Base-by-base conservation (phyloP, 1,140 invertebrate species). In the Littorina saxatilis region DNA sequence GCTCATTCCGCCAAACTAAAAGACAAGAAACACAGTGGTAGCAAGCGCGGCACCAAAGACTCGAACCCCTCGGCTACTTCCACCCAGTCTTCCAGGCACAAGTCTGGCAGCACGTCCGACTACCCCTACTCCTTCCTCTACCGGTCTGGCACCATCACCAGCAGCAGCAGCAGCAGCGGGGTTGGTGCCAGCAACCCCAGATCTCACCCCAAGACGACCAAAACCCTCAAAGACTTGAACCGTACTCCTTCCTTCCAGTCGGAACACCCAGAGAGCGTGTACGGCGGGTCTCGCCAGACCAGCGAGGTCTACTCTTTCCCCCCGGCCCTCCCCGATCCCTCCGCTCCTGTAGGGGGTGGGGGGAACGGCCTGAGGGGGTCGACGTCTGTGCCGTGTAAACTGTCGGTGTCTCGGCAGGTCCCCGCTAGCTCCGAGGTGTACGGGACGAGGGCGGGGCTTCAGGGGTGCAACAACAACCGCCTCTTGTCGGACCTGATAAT, bases 401-500 rank as follows among this genome's bases (percentile, higher is more conserved):
- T 73, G 29, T 73, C 43, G 3, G 43, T 52, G 50, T 9, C 43
- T 9, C 20, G 73, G 15, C 78, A 66, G 23, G 58, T 32, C 39
- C 66, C 37, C 43, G 27, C 40, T 43, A 37, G 52, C n/a, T 73
- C 66, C 15, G 68, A 61, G 66, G 79, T 58, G 32, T 72, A 80
- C 79, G 79, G 66, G 2, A 61, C 43, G 20, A 47, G 52, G 32
- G 70, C 39, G 2, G 66, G 70, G 3, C 32, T 55, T 29, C 40
- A 29, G 23, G 47, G 27, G 35, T 11, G 74, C 40, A 70, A 47
- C 39, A 55, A 81, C 55, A 82, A 82, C 58, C 35, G 80, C 3
- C 47, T 82, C 27, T 63, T 82, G 43, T 77, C 74, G 0, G 80
- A 82, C 58, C 80, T 82, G 29, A 82, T 82, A 32, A 50, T 82